Percentiles rank a stretch among this genome's conserved stretches.
Conservation (phyloP, 2,888 invertebrate species). For the Tetragonisca angustula region DNA sequence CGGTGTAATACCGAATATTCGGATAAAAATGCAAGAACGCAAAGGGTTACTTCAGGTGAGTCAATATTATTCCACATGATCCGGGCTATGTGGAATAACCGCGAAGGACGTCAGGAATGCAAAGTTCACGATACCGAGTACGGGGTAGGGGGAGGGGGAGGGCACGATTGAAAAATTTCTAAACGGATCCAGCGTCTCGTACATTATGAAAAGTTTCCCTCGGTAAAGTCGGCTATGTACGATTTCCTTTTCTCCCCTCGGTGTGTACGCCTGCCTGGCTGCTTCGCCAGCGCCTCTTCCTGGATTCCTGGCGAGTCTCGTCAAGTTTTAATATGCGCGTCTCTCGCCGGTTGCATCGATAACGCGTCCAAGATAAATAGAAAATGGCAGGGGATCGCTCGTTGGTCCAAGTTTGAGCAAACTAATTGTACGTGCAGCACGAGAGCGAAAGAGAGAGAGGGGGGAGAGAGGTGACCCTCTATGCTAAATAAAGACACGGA, state of each 20-base stretch:
- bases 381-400: conserved; percentile 40
- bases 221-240: conserved; percentile 31
- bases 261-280: not conserved
- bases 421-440: conserved; percentile 56
- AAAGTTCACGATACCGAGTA: conserved; percentile 55
- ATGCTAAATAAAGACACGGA: conserved; percentile 11
- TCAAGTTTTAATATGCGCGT: conserved; percentile 64
- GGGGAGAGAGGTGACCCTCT: not conserved
- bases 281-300: conserved; percentile 40
- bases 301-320: conserved; percentile 61
- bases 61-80: conserved; percentile 53
- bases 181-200: conserved; percentile 47
- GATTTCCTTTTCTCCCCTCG: conserved; percentile 23
- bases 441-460: too few relatives aligned
- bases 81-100: conserved; percentile 50
- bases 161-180: conserved; percentile 62
- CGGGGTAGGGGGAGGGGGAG: too few relatives aligned
- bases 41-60: conserved; percentile 40
- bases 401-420: conserved; percentile 37
- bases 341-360: conserved; percentile 47
- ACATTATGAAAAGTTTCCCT: conserved; percentile 62
- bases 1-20: conserved; percentile 14
- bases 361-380: conserved; percentile 54
- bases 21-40: conserved; percentile 31
- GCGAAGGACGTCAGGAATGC: conserved; percentile 47